Conservation (phyloP, 2,888 invertebrate species). For the Harmothoe impar region DNA sequence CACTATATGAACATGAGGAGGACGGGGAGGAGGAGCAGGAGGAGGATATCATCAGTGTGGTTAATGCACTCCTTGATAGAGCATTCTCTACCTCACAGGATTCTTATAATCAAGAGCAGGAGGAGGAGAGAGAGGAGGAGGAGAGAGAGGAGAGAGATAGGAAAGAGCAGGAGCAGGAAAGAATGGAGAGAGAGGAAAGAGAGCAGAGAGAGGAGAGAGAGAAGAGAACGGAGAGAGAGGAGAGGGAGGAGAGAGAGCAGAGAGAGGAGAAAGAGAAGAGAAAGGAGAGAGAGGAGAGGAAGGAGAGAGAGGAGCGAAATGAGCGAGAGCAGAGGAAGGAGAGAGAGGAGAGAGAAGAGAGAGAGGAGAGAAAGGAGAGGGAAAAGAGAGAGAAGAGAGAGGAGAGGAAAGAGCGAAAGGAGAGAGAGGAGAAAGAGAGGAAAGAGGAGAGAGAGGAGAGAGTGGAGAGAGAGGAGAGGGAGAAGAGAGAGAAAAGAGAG, state of each 20-base stretch:
- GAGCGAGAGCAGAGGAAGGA: no score
- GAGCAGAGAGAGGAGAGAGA: neutral
- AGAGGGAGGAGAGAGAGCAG: neutral
- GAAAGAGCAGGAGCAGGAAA: neutral
- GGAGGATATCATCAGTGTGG: neutral
- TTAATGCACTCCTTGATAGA: no score
- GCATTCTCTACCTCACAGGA: no score
- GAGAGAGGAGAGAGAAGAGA: no score
- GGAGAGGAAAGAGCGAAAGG: neutral
- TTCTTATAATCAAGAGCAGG: neutral
- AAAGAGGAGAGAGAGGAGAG: no score
- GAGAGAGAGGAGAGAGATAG: slow-evolving; percentile 8
- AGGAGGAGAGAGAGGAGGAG: neutral
- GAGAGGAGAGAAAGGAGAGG: neutral
- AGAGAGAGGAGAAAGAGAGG: neutral
- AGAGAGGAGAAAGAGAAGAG: neutral
- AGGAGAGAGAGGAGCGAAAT: neutral
- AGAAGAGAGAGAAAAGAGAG: neutral
- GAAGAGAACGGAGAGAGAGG: neutral
- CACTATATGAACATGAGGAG: neutral
- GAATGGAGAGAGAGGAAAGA: neutral
- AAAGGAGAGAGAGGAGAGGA: neutral
- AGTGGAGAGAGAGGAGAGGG: neutral
- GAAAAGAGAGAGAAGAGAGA: neutral
- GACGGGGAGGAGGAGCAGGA: neutral